phyloP scores from a whole-genome alignment of 2,888 invertebrate species.

The Archips crataeganus region DNA sequence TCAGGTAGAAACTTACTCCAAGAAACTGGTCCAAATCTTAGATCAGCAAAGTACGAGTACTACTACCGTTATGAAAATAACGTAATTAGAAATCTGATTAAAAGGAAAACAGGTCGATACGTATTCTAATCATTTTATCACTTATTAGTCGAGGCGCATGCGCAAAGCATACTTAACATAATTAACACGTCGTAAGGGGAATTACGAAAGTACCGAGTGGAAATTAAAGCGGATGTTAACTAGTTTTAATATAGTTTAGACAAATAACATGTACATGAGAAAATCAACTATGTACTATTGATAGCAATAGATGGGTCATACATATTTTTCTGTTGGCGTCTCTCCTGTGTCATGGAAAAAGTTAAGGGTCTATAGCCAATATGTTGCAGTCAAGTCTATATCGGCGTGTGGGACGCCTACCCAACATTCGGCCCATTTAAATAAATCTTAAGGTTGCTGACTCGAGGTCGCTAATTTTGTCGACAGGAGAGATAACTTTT shows the following conservation, averaged over 20 bases:
- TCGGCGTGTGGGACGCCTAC: too few species aligned
- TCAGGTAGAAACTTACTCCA: background rate
- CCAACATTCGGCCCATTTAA: too few species aligned
- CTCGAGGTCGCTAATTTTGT: too few species aligned
- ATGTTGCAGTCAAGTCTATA: too few species aligned
- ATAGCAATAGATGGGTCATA: too few species aligned
- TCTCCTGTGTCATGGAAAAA: too few species aligned
- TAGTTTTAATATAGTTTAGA: background rate
- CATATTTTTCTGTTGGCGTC: too few species aligned
- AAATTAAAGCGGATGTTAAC: background rate
- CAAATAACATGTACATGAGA: background rate
- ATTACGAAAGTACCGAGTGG: conserved; percentile 6
- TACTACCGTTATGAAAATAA: background rate
- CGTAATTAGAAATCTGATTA: conserved; percentile 1
- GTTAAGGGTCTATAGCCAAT: too few species aligned
- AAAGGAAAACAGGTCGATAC: conserved; percentile 14
- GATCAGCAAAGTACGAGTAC: background rate
- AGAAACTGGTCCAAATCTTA: background rate
- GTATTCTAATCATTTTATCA: conserved; percentile 10
- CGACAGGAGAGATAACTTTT: too few species aligned
- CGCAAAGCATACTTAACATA: background rate
- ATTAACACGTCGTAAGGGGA: conserved; percentile 14
- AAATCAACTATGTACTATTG: background rate
- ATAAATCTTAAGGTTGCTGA: too few species aligned
- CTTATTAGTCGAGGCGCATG: conserved; percentile 1